phyloP scores from a whole-genome alignment of 1,140 invertebrate species.

The Trichonephila inaurata region DNA sequence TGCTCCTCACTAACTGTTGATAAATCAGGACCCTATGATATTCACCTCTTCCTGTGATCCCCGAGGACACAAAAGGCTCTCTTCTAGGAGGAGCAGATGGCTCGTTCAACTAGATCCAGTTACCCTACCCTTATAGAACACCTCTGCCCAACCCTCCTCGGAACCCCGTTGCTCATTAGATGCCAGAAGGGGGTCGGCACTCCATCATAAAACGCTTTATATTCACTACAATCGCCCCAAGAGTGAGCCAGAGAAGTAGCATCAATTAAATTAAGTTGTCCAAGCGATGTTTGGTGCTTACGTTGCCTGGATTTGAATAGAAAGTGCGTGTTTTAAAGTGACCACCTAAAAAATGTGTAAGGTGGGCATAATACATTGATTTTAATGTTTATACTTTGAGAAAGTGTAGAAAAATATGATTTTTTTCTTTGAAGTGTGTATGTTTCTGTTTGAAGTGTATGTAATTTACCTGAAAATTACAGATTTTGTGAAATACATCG shows the following conservation, averaged over 20 bases:
- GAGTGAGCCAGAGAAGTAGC: background rate
- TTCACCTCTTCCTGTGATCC: conserved; percentile 50
- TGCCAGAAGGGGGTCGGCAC: conserved; percentile 51
- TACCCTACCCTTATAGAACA: conserved; percentile 11
- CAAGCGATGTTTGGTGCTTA: background rate
- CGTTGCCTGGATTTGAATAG: background rate
- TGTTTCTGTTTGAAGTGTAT: too few species aligned
- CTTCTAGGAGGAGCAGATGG: conserved; percentile 66
- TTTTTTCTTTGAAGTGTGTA: too few species aligned
- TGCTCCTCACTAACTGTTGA: conserved; percentile 50
- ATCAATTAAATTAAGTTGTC: background rate
- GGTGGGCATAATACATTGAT: too few species aligned
- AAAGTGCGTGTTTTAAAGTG: background rate
- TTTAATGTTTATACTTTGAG: too few species aligned
- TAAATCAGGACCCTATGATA: conserved; percentile 68
- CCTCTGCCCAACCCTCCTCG: background rate
- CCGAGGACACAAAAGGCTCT: conserved; percentile 65
- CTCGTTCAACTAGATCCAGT: conserved; percentile 71
- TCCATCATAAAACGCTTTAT: conserved; percentile 60
- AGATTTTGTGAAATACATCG: too few species aligned
- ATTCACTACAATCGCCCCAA: conserved; percentile 18
- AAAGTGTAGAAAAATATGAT: too few species aligned
- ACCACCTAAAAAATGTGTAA: background rate
- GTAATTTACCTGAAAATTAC: too few species aligned
- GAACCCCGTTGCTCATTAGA: conserved; percentile 72